phyloP scores from a whole-genome alignment of 2,797 vertebrate species.

The Staurois parvus region DNA sequence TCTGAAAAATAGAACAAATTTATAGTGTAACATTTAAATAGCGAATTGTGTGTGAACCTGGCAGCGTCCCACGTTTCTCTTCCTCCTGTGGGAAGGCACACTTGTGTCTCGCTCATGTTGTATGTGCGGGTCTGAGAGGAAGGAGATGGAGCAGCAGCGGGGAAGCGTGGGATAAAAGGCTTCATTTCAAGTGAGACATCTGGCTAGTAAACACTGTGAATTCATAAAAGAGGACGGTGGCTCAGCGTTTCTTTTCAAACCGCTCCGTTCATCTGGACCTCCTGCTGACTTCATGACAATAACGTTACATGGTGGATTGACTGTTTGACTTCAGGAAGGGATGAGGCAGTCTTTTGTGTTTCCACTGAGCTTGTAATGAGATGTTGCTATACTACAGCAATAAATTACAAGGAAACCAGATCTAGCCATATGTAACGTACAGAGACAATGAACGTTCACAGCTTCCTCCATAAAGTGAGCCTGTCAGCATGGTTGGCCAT shows the following conservation, averaged over 20 bases:
- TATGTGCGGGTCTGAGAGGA: conserved; percentile 18
- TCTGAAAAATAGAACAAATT: neutral
- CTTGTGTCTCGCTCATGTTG: conserved; percentile 42
- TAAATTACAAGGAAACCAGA: neutral
- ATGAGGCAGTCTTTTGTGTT: conserved; percentile 19
- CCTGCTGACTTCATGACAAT: conserved; percentile 44
- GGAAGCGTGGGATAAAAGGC: conserved; percentile 67
- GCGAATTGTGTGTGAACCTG: neutral
- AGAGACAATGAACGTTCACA: neutral
- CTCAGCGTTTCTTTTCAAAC: conserved; percentile 41
- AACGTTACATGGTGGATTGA: conserved; percentile 36
- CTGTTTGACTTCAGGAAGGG: conserved; percentile 2
- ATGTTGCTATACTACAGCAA: neutral
- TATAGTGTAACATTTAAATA: conserved; percentile 33
- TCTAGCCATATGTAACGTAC: neutral
- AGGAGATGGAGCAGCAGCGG: conserved; percentile 61
- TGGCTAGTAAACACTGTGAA: conserved; percentile 66
- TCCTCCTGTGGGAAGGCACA: conserved; percentile 3
- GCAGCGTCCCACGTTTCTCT: neutral
- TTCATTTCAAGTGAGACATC: conserved; percentile 67
- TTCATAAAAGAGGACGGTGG: conserved; percentile 64
- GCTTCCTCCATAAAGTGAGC: neutral
- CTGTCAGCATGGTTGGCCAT: neutral
- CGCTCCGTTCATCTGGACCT: conserved; percentile 31
- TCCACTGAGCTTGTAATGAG: neutral